A percentile compares a stretch with the other conserved stretches of the same genome.
Conservation (phyloP, 2,113 vertebrate genomes). For the Scalopus aquaticus region DNA sequence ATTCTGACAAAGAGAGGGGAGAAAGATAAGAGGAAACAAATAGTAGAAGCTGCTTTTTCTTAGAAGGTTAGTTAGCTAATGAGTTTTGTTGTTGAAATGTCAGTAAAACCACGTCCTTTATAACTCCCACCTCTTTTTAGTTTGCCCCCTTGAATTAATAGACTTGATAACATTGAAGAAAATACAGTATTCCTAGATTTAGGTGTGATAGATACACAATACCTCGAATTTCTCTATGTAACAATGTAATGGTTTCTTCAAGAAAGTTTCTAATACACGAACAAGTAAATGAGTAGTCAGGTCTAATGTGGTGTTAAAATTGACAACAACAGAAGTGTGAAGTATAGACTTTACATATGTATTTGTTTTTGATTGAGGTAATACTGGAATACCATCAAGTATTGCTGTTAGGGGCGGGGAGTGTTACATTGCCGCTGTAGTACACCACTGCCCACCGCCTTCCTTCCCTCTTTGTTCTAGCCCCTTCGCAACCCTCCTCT, state of each 20-base stretch:
- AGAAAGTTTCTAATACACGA: background rate
- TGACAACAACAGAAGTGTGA: slow-evolving; percentile 39
- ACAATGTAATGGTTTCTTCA: background rate
- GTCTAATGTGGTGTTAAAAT: slow-evolving; percentile 13
- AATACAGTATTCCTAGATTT: background rate
- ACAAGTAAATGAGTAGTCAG: background rate
- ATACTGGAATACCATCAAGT: no score
- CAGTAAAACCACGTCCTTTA: background rate
- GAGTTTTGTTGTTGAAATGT: background rate
- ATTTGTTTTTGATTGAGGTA: no score
- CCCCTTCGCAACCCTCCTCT: no score
- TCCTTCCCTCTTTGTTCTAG: no score
- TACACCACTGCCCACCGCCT: no score
- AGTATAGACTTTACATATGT: background rate
- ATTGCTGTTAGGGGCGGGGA: no score
- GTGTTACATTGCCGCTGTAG: no score
- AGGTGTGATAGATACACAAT: no score
- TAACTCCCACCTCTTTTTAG: background rate
- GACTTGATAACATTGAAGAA: slow-evolving; percentile 1
- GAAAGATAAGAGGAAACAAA: no score
- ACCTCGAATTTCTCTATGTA: slow-evolving; percentile 23
- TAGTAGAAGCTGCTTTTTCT: no score
- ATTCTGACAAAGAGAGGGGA: no score
- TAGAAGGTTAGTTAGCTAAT: no score
- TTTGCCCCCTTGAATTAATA: background rate